These are phyloP conservation scores for Cheumatopsyche charites DNA, from an alignment of 1,140 invertebrate genomes.

Conservation along the genomic window DNA sequence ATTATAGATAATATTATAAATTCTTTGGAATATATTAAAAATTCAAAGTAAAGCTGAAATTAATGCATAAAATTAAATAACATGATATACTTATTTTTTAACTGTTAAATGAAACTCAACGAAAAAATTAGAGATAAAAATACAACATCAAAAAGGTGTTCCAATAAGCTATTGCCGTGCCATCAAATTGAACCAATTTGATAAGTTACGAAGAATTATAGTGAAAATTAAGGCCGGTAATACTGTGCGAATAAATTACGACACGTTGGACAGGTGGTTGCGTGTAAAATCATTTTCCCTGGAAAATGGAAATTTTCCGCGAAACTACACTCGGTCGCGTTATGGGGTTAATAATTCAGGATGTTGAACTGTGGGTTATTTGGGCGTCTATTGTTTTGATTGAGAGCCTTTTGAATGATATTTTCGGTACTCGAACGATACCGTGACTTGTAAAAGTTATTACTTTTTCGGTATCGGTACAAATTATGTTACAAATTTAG, in stretches of 20 bases:
- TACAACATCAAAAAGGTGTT: no score
- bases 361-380: neutral
- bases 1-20: no score
- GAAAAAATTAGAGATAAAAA: no score
- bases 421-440: neutral
- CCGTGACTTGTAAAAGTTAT: neutral
- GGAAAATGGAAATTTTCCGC: constrained; percentile 20
- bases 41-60: no score
- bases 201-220: neutral
- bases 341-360: constrained; percentile 22
- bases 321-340: neutral
- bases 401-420: neutral
- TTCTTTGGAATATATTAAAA: no score
- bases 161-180: no score
- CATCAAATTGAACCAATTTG: neutral
- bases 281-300: constrained; percentile 8
- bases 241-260: neutral
- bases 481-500: no score
- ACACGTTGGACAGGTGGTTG: constrained; percentile 2
- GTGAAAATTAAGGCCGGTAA: no score
- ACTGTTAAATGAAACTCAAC: no score
- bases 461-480: no score
- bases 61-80: no score
- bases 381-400: neutral
- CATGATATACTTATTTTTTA: no score